Conservation (phyloP, 2,797 vertebrate species). For the Clamator glandarius region DNA sequence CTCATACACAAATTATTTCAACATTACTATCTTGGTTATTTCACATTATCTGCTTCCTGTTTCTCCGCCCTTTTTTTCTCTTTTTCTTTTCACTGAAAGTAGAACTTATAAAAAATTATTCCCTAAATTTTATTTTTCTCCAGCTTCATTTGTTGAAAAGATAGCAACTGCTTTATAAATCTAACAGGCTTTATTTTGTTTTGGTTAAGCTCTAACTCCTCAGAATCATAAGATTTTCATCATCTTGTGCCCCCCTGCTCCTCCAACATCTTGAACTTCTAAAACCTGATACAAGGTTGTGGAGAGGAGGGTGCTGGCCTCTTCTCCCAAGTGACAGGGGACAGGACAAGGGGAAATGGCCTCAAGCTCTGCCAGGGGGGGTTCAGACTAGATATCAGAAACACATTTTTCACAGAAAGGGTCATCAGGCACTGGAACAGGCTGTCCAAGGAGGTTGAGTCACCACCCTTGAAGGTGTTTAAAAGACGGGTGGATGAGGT, state of each 20-base stretch:
- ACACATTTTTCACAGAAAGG: no score
- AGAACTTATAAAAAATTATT: background rate
- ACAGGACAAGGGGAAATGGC: no score
- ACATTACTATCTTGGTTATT: background rate
- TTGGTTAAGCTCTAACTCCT: background rate
- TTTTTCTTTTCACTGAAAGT: background rate
- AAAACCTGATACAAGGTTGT: no score
- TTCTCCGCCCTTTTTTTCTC: background rate
- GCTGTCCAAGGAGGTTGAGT: no score
- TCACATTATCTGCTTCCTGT: background rate
- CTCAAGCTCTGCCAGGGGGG: no score
- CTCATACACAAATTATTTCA: background rate
- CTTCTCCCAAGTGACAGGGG: no score
- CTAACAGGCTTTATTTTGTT: background rate
- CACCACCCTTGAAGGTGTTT: no score
- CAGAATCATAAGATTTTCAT: background rate
- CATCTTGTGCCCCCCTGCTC: background rate
- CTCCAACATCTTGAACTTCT: background rate
- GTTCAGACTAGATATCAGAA: no score
- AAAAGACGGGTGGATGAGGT: no score
- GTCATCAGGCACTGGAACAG: no score
- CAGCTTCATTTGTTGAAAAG: background rate
- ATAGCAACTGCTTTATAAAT: background rate
- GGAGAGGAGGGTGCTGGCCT: no score
- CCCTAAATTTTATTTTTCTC: background rate